Conservation (phyloP, 2,888 invertebrate genomes). For the Fissipunctia ypsillon region DNA sequence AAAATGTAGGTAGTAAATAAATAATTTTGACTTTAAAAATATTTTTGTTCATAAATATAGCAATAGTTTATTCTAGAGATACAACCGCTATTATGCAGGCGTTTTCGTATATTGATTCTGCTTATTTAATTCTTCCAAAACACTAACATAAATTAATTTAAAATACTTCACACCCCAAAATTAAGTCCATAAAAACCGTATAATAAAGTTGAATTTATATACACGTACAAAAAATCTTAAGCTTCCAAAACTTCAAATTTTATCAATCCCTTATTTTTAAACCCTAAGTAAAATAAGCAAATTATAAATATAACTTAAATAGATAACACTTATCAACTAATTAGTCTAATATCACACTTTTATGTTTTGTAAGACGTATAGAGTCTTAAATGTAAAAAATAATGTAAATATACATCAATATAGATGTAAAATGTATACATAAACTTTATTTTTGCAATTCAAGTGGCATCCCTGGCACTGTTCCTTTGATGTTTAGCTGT, state of each 20-base stretch:
- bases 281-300: slow-evolving; percentile 46
- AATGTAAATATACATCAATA: slow-evolving; percentile 30
- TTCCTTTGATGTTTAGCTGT: slow-evolving; percentile 89
- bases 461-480: slow-evolving; percentile 86
- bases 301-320: slow-evolving; percentile 66
- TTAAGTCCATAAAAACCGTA: slow-evolving; percentile 51
- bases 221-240: slow-evolving; percentile 41
- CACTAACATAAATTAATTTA: slow-evolving; percentile 45
- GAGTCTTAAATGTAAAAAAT: slow-evolving; percentile 47
- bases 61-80: slow-evolving; percentile 28
- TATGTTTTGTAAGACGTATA: slow-evolving; percentile 67
- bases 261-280: slow-evolving; percentile 20
- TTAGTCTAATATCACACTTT: slow-evolving; percentile 89
- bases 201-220: slow-evolving; percentile 33
- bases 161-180: slow-evolving; percentile 59
- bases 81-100: slow-evolving; percentile 28
- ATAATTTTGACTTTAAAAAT: slow-evolving; percentile 43
- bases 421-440: slow-evolving; percentile 31
- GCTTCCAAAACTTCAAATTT: slow-evolving; percentile 17
- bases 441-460: slow-evolving; percentile 61
- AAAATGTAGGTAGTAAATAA: slow-evolving; percentile 3
- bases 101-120: slow-evolving; percentile 27
- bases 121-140: slow-evolving; percentile 39
- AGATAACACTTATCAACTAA: slow-evolving; percentile 83
- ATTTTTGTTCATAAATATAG: slow-evolving; percentile 24